Conservation (phyloP, 2,113 vertebrate species). For the Scopus umbretta region DNA sequence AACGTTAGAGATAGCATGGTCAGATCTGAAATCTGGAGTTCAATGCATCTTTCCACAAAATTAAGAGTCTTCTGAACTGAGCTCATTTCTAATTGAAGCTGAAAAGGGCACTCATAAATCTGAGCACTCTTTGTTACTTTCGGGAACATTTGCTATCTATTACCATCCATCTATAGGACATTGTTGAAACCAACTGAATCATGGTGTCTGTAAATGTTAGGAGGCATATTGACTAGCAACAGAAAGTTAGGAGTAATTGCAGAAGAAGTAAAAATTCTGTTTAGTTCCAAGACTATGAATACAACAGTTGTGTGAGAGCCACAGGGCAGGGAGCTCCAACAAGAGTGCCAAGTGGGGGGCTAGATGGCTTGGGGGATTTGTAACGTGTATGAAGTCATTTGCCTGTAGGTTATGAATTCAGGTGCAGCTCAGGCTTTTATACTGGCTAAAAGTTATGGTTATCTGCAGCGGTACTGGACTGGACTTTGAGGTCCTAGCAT, state of each 20-base stretch:
- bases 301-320: not conserved
- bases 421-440: not conserved
- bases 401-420: not conserved
- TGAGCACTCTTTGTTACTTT: not conserved
- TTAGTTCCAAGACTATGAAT: not conserved
- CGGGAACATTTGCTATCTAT: not conserved
- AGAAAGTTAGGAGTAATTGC: not conserved
- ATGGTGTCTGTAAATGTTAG: not conserved
- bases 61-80: not conserved
- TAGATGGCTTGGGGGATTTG: not conserved
- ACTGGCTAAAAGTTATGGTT: not conserved
- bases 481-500: not conserved
- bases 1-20: not conserved
- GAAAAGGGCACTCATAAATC: not conserved
- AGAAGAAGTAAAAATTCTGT: not conserved
- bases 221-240: not conserved
- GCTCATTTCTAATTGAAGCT: not conserved
- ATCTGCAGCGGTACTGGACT: not conserved
- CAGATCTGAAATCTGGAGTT: not conserved
- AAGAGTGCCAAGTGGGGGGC: not conserved
- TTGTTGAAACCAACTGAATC: not conserved
- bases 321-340: conserved; percentile 3
- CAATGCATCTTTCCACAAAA: not conserved
- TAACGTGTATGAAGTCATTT: not conserved
- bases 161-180: not conserved